These are phyloP conservation scores for Dynastes hyllus DNA, from an alignment of 2,888 invertebrate genomes.

Conservation along the genomic window DNA sequence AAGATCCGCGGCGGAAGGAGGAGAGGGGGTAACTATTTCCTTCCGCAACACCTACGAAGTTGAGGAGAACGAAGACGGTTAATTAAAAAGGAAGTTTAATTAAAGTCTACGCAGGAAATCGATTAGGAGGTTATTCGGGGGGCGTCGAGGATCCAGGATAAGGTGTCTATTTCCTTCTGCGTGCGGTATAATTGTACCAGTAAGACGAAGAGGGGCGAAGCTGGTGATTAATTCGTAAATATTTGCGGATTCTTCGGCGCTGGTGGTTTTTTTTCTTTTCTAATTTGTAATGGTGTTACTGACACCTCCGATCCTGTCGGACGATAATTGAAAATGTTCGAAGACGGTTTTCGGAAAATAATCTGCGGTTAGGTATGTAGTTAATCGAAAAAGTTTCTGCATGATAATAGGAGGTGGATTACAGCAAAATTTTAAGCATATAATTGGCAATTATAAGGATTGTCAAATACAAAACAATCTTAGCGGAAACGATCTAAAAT, in stretches of 20 bases:
- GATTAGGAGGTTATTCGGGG: slow-evolving; percentile 3
- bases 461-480: no score
- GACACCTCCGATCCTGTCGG: neutral
- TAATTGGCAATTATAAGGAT: no score
- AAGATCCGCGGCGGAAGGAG: neutral
- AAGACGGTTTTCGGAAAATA: neutral
- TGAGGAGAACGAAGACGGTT: neutral
- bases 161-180: slow-evolving; percentile 3
- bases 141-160: neutral
- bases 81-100: slow-evolving; percentile 32
- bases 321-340: neutral
- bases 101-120: slow-evolving; percentile 25
- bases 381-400: neutral
- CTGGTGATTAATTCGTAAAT: slow-evolving; percentile 6
- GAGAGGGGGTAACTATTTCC: no score
- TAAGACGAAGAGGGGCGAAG: neutral
- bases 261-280: slow-evolving; percentile 4
- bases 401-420: neutral
- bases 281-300: slow-evolving; percentile 14
- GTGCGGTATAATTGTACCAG: neutral
- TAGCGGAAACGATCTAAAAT: no score
- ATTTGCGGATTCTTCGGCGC: neutral
- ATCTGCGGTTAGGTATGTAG: neutral
- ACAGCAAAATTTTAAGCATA: no score
- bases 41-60: slow-evolving; percentile 14